These are phyloP conservation scores for Epizoanthus illoricatus DNA, from an alignment of 92 coral and sea anemone species.

Conservation along the genomic window DNA sequence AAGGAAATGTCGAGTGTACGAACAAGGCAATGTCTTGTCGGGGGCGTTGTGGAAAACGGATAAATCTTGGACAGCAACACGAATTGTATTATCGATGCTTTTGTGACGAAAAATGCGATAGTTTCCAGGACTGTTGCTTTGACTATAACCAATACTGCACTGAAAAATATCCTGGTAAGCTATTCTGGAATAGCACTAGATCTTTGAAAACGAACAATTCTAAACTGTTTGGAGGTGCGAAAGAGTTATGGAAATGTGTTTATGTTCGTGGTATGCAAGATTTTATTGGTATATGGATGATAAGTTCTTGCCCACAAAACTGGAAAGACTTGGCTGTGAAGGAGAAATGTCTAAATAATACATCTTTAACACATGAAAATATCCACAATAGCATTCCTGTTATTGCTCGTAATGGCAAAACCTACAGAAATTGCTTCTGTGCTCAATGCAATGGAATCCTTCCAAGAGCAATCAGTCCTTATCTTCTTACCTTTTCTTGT, in stretches of 20 bases:
- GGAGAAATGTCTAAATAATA: background rate
- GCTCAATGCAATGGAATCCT: slow-evolving; percentile 39
- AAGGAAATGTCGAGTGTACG: background rate
- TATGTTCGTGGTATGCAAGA: background rate
- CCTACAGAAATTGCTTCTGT: slow-evolving; percentile 33
- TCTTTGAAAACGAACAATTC: background rate
- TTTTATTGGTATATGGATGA: slow-evolving; percentile 26
- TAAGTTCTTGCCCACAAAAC: slow-evolving; percentile 29
- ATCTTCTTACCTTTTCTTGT: background rate
- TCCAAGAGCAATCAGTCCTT: background rate
- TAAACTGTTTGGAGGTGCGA: background rate
- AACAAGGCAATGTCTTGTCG: background rate
- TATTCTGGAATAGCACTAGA: background rate
- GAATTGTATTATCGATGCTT: background rate
- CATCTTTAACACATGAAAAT: background rate
- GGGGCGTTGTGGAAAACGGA: background rate
- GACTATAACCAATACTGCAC: background rate
- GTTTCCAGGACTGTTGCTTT: slow-evolving; percentile 9
- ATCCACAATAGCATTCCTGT: slow-evolving; percentile 36
- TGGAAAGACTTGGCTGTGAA: background rate
- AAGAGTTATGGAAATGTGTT: background rate
- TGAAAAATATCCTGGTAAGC: background rate
- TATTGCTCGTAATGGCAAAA: slow-evolving; percentile 20
- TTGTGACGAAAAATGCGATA: slow-evolving; percentile 3
- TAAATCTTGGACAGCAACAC: background rate